Conservation (phyloP, 2,888 invertebrate genomes). For the Agriopis aurantiaria region DNA sequence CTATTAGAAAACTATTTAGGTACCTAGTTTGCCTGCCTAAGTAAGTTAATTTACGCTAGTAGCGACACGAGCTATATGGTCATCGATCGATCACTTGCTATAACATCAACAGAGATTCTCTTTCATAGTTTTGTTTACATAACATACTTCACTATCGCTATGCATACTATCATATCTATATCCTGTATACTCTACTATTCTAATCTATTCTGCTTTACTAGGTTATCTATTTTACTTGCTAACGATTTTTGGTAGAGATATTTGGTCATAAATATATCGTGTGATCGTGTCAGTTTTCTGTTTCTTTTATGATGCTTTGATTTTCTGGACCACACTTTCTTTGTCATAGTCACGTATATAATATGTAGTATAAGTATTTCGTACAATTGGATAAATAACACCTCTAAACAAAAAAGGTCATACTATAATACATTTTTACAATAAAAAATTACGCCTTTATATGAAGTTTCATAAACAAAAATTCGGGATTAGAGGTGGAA, state of each 20-base stretch:
- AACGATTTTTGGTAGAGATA: constrained; percentile 2
- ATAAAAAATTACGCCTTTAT: no score
- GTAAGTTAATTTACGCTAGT: neutral
- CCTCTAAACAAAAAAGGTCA: no score
- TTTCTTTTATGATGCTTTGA: neutral
- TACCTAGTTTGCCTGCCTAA: no score
- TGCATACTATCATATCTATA: constrained; percentile 34
- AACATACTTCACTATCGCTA: constrained; percentile 35
- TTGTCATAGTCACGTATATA: no score
- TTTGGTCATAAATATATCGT: neutral
- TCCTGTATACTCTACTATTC: constrained; percentile 22
- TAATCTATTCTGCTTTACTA: constrained; percentile 26
- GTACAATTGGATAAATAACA: no score
- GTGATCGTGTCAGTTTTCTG: neutral
- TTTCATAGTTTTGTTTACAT: constrained; percentile 33
- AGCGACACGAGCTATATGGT: neutral
- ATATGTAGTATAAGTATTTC: no score
- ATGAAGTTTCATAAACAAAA: no score
- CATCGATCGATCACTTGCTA: constrained; percentile 34
- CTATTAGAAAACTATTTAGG: no score
- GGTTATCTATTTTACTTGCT: constrained; percentile 18
- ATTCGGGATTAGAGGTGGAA: no score
- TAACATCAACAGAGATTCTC: constrained; percentile 35
- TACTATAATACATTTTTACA: no score
- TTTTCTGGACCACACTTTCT: neutral